Conservation (phyloP, 2,797 vertebrate genomes). For the Notamacropus eugenii region DNA sequence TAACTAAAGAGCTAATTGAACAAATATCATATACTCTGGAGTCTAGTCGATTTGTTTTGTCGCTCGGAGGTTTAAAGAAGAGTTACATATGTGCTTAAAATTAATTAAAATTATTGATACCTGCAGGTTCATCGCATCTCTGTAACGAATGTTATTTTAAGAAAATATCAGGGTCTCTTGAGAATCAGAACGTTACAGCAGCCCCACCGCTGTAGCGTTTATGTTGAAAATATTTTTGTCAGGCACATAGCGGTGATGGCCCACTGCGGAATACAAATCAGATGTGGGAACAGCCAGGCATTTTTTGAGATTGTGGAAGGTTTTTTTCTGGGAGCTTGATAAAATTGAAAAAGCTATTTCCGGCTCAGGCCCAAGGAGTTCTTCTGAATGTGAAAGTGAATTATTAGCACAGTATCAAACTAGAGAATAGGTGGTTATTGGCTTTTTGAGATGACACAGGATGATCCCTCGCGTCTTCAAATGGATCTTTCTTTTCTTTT, state of each 20-base stretch:
- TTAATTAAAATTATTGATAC: not conserved
- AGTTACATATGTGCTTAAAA: not conserved
- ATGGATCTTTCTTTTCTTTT: constrained; percentile 2
- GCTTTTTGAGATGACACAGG: not conserved
- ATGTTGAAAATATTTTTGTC: not conserved
- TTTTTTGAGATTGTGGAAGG: not conserved
- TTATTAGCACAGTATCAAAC: constrained; percentile 15
- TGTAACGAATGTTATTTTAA: not conserved
- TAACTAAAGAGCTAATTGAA: not conserved
- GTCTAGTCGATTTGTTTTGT: not conserved
- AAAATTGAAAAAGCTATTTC: constrained; percentile 26
- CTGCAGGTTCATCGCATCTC: not conserved
- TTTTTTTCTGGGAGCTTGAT: constrained; percentile 4
- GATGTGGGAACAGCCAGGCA: not conserved
- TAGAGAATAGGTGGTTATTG: not conserved
- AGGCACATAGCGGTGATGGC: rapidly evolving
- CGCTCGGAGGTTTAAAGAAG: not conserved
- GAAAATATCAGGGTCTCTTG: not conserved
- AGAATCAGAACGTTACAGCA: not conserved
- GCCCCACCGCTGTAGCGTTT: not conserved
- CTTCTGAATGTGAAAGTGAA: constrained; percentile 34
- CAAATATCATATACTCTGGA: not conserved
- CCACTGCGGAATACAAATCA: not conserved
- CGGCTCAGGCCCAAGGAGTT: constrained; percentile 1
- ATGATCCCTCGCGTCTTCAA: not conserved